Conservation (phyloP, 2,888 invertebrate species). For the Lycophotia porphyrea region DNA sequence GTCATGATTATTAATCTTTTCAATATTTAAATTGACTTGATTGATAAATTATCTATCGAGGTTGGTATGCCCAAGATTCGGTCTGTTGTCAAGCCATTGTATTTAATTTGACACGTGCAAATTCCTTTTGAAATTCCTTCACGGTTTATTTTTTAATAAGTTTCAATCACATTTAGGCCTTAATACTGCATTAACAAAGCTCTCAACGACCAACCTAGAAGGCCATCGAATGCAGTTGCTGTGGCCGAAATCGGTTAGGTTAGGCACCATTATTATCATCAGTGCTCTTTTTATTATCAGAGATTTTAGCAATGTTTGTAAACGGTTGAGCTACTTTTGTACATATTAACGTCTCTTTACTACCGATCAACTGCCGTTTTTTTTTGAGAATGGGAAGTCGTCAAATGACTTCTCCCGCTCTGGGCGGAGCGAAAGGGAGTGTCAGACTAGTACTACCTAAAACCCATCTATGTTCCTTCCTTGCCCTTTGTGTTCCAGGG, state of each 20-base stretch:
- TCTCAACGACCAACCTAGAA: neutral
- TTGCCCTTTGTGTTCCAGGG: too few species aligned
- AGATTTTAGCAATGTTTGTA: too few species aligned
- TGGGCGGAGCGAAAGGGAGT: too few species aligned
- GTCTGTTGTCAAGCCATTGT: conserved; percentile 27
- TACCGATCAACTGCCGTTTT: too few species aligned
- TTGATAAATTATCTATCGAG: conserved; percentile 48
- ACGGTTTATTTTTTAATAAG: neutral
- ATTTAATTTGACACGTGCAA: conserved; percentile 10
- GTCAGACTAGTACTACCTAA: too few species aligned
- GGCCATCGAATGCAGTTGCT: neutral
- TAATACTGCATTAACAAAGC: neutral
- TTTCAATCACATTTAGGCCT: neutral
- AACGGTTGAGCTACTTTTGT: too few species aligned
- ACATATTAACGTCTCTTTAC: too few species aligned
- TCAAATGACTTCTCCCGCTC: too few species aligned
- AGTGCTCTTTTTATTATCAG: too few species aligned
- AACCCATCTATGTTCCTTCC: too few species aligned
- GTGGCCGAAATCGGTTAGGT: neutral
- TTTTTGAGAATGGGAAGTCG: too few species aligned
- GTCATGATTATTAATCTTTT: conserved; percentile 50
- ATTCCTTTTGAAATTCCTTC: conserved; percentile 14
- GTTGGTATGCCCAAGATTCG: conserved; percentile 13
- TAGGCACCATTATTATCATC: too few species aligned
- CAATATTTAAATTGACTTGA: conserved; percentile 45